A percentile compares a stretch with the other conserved stretches of the same genome.
Conservation (phyloP, 2,113 vertebrate species). For the Aldabrachelys gigantea region DNA sequence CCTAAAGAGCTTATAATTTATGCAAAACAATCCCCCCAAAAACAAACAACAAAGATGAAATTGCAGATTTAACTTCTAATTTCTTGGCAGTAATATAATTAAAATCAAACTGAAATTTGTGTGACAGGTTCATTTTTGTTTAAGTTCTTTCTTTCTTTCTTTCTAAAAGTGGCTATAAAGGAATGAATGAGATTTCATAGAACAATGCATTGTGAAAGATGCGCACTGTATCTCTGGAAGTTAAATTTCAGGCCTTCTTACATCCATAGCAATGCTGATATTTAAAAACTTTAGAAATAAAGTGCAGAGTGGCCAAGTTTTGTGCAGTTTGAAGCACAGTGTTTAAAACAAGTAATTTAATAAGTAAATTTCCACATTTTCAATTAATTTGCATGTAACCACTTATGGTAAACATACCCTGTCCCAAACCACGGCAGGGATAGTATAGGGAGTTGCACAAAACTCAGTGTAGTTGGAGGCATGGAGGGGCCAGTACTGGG, state of each 20-base stretch:
- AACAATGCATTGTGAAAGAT: too few relatives aligned
- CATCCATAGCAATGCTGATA: too few relatives aligned
- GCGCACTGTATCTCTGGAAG: too few relatives aligned
- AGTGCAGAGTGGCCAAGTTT: not conserved
- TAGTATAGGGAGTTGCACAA: not conserved
- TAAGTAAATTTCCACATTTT: not conserved
- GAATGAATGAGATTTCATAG: not conserved
- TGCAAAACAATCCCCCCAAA: not conserved
- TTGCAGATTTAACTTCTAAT: not conserved
- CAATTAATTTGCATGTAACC: not conserved
- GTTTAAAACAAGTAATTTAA: not conserved
- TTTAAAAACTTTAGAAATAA: not conserved
- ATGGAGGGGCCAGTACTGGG: not conserved
- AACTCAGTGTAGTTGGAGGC: not conserved
- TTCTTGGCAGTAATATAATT: not conserved
- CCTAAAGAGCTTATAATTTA: not conserved
- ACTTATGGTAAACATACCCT: not conserved
- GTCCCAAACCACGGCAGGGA: not conserved
- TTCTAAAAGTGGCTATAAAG: not conserved
- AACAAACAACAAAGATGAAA: not conserved
- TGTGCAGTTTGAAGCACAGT: not conserved
- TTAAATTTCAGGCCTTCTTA: too few relatives aligned
- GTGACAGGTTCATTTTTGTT: not conserved
- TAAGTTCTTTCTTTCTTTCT: not conserved
- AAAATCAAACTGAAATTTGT: not conserved